Percentiles rank a stretch among this genome's conserved stretches.
phyloP scores from a whole-genome alignment of 2,888 invertebrate species.

The Meganola albula region DNA sequence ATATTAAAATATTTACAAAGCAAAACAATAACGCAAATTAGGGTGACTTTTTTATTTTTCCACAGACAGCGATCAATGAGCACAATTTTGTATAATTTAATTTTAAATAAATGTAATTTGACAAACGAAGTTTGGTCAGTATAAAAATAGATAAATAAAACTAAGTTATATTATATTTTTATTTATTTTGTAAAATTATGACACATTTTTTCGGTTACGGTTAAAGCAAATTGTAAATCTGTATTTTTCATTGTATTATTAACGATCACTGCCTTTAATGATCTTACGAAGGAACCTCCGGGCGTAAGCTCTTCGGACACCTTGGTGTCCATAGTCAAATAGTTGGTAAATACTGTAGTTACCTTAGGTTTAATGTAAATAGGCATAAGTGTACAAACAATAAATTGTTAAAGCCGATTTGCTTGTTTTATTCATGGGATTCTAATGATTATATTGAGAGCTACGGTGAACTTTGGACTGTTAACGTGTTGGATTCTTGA shows the following conservation, averaged over 20 bases:
- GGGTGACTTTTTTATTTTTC: no score
- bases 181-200: slow-evolving; percentile 31
- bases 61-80: no score
- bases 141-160: slow-evolving; percentile 21
- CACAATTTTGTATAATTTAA: no score
- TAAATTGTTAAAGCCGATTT: slow-evolving; percentile 28
- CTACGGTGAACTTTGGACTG: no score
- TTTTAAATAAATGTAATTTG: no score
- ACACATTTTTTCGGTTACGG: slow-evolving; percentile 24
- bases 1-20: no score
- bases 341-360: slow-evolving; percentile 58
- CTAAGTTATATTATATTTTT: slow-evolving; percentile 29
- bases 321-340: slow-evolving; percentile 67
- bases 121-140: slow-evolving; percentile 24
- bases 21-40: no score
- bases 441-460: no score
- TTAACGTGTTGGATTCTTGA: no score
- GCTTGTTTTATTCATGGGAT: slow-evolving; percentile 3
- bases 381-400: slow-evolving; percentile 48
- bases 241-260: slow-evolving; percentile 15
- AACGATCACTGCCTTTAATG: slow-evolving; percentile 62
- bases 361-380: slow-evolving; percentile 59
- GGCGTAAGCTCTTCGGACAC: slow-evolving; percentile 43
- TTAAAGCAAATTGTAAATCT: slow-evolving; percentile 19
- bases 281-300: slow-evolving; percentile 45